A percentile compares a stretch with the other conserved stretches of the same genome.
Evolutionary conservation across 2,797 vertebrate genomes (phyloP).

Genomic region (Phalanger gymnotis): DNA sequence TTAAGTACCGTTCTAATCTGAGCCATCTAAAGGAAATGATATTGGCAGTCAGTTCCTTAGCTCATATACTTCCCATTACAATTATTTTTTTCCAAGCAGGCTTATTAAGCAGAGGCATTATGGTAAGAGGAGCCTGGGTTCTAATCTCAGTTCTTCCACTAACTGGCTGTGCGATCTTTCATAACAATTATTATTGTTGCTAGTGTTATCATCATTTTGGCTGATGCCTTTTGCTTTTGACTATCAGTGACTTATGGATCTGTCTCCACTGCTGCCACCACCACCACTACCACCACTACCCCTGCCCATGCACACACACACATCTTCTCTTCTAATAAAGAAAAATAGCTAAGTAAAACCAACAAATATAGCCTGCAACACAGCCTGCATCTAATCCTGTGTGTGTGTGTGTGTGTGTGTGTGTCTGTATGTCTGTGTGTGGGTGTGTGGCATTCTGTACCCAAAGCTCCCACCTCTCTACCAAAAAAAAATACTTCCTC

Average conservation of each 20-base stretch:
- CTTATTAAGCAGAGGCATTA: neutral
- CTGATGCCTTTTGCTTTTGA: neutral
- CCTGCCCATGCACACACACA: neutral
- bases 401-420: neutral
- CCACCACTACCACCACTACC: no score
- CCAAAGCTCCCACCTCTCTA: neutral
- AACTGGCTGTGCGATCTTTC: neutral
- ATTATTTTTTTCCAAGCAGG: neutral
- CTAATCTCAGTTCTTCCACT: neutral
- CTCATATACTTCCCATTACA: conserved; percentile 9
- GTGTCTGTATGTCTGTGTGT: no score
- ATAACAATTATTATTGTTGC: neutral
- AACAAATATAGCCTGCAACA: neutral
- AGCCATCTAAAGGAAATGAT: conserved; percentile 34
- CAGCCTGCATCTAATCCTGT: neutral
- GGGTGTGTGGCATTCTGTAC: neutral
- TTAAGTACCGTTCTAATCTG: conserved; percentile 1
- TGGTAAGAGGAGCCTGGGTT: neutral
- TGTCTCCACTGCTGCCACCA: neutral
- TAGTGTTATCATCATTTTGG: neutral
- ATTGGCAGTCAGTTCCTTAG: neutral
- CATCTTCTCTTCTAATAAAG: neutral
- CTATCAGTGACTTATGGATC: neutral
- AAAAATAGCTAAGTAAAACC: neutral
- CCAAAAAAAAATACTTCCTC: neutral